These are phyloP conservation scores for Falco berigora DNA, from an alignment of 2,797 vertebrate species.

Conservation along the genomic window DNA sequence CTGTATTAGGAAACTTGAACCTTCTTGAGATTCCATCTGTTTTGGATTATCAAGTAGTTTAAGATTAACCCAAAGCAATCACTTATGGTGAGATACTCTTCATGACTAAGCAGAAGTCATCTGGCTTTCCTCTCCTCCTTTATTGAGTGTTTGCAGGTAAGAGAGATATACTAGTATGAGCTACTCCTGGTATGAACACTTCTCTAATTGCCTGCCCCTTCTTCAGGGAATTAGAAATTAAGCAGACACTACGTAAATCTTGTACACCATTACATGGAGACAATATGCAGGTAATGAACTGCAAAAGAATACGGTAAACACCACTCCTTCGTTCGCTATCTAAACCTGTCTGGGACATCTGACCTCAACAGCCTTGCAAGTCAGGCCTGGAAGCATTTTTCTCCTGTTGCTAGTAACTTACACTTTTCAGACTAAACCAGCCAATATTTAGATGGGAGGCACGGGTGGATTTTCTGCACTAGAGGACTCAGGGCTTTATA, in stretches of 20 bases:
- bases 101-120: neutral
- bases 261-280: neutral
- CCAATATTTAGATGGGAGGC: neutral
- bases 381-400: neutral
- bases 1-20: neutral
- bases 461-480: neutral
- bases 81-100: neutral
- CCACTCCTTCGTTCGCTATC: neutral
- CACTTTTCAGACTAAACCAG: neutral
- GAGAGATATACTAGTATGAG: neutral
- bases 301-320: neutral
- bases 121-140: neutral
- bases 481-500: fast-evolving
- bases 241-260: neutral
- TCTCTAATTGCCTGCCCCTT: neutral
- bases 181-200: neutral
- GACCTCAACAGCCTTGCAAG: neutral
- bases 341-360: neutral
- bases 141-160: neutral
- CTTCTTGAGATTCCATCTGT: neutral
- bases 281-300: neutral
- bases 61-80: neutral
- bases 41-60: neutral
- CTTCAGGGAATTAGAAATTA: constrained; percentile 2
- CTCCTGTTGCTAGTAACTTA: neutral